Percentiles rank a stretch among this genome's conserved stretches.
phyloP scores from a whole-genome alignment of 1,140 invertebrate species.

The Pinna nobilis region DNA sequence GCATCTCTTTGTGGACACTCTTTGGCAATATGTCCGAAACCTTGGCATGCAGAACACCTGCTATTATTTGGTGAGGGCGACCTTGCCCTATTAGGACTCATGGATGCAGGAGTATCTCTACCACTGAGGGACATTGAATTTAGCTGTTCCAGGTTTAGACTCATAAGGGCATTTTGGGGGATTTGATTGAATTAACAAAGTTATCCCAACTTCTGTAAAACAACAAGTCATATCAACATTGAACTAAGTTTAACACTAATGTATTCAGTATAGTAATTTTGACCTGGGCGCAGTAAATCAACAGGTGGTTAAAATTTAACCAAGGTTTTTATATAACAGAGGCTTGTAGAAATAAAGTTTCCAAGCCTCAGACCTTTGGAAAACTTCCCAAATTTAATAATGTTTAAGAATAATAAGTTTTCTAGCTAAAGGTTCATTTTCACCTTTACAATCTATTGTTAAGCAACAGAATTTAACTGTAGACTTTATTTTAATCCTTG shows the following conservation, averaged over 20 bases:
- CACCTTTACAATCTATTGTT: no score
- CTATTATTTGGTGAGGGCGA: not conserved
- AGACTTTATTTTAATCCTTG: no score
- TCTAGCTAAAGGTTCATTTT: no score
- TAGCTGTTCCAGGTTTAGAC: not conserved
- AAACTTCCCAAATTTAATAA: no score
- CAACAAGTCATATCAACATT: no score
- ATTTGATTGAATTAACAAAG: not conserved
- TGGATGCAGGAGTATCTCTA: not conserved
- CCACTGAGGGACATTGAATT: not conserved
- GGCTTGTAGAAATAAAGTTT: no score
- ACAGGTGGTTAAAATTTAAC: no score
- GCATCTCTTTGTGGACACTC: not conserved
- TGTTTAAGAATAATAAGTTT: no score
- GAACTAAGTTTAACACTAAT: not conserved
- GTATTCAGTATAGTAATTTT: not conserved
- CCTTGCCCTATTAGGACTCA: not conserved
- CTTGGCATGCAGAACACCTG: constrained; percentile 15
- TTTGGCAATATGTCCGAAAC: constrained; percentile 22
- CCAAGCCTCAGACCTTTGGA: no score
- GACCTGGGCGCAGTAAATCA: not conserved
- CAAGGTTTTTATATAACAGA: no score
- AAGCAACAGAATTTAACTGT: no score
- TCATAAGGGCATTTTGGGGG: not conserved
- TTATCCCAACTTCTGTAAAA: no score